phyloP scores from a whole-genome alignment of 1,140 invertebrate species.

The Cardiocondyla obscurior region DNA sequence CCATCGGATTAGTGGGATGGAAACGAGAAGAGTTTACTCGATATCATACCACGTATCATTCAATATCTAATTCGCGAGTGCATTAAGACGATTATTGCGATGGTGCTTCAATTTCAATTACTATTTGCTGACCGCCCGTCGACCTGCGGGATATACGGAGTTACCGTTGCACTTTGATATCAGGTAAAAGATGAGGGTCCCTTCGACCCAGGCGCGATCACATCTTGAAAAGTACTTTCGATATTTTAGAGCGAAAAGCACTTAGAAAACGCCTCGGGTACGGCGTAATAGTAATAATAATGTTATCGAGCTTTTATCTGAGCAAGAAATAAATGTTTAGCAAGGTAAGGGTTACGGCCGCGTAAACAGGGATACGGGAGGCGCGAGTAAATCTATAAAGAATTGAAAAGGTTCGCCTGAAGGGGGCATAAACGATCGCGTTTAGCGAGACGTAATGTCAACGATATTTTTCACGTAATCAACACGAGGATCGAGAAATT shows the following conservation, averaged over 20 bases:
- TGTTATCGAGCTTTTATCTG: slow-evolving; percentile 68
- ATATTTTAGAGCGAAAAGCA: slow-evolving; percentile 66
- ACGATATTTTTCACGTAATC: not conserved
- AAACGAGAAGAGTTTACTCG: not conserved
- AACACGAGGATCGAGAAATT: not conserved
- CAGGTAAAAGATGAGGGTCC: slow-evolving; percentile 36
- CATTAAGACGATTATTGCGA: slow-evolving; percentile 22
- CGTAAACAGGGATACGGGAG: slow-evolving; percentile 66
- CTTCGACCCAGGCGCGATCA: slow-evolving; percentile 66
- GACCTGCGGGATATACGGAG: slow-evolving; percentile 53
- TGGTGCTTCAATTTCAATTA: slow-evolving; percentile 66
- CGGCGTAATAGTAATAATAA: slow-evolving; percentile 69
- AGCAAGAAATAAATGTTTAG: slow-evolving; percentile 68
- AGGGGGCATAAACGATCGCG: not conserved
- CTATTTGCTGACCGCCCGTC: slow-evolving; percentile 51
- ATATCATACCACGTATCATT: not conserved
- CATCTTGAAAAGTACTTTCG: slow-evolving; percentile 70
- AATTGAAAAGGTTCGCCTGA: slow-evolving; percentile 24
- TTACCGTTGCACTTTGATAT: slow-evolving; percentile 60
- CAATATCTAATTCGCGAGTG: not conserved
- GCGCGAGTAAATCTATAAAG: slow-evolving; percentile 70
- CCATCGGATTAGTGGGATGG: not conserved
- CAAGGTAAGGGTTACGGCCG: slow-evolving; percentile 59
- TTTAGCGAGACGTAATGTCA: not conserved
- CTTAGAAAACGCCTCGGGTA: slow-evolving; percentile 65